Evolutionary conservation across 2,113 vertebrate genomes (phyloP).

Genomic region (cattle (Bos taurus)): DNA sequence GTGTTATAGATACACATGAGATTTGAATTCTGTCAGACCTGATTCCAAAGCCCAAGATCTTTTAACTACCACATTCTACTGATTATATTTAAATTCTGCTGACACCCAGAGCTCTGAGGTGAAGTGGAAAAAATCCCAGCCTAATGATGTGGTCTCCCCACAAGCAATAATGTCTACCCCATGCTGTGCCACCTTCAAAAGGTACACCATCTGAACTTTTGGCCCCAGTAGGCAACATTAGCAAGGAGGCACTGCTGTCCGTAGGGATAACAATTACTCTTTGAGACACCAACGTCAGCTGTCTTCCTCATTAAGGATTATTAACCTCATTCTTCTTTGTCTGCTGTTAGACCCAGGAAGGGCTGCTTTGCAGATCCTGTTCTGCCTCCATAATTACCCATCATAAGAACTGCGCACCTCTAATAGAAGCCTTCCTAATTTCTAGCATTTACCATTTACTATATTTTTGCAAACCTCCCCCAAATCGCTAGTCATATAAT

Average conservation of each 20-base stretch:
- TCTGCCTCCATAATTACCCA: not conserved
- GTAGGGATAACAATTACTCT: not conserved
- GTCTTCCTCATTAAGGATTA: not conserved
- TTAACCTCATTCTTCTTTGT: not conserved
- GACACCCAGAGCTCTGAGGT: not conserved
- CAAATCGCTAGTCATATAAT: not conserved
- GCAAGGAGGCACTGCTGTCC: not conserved
- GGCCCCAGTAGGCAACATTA: constrained; percentile 16
- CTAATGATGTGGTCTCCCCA: not conserved
- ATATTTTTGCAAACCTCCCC: not conserved
- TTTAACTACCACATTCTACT: not conserved
- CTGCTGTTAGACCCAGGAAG: not conserved
- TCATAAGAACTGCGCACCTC: not conserved
- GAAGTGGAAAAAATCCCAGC: not conserved
- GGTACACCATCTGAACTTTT: not conserved
- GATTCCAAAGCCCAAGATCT: not conserved
- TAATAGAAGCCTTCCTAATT: not conserved
- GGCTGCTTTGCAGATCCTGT: not conserved
- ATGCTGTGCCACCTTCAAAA: constrained; percentile 13
- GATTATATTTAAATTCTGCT: not conserved
- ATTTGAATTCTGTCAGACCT: not conserved
- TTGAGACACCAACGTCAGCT: not conserved
- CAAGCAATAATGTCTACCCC: not conserved
- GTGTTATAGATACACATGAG: not conserved
- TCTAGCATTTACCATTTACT: not conserved